Base-by-base conservation (phyloP, 2,797 vertebrate genomes). In the Cuculus canorus region DNA sequence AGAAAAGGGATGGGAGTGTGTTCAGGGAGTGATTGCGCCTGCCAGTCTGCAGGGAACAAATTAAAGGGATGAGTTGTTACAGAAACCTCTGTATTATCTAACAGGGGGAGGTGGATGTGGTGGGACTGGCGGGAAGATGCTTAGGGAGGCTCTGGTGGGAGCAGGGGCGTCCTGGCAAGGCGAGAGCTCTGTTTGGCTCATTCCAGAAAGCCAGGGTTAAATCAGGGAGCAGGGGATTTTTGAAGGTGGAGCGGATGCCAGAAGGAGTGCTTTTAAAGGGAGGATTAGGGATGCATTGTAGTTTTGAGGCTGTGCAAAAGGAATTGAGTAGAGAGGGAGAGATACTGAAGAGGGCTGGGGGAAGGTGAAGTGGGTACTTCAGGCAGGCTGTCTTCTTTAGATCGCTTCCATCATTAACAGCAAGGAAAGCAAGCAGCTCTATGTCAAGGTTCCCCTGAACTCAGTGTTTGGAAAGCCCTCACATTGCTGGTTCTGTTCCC, bases 361-460 rank as follows among this genome's bases (percentile, higher is more conserved):
- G 47, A 64, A 37, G 59, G 47, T 56, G 47, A 48, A 41, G 56
- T 23, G 82, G 21, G 6, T 23, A 9, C 56, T 84, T 68, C 27
- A 1, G 27, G 41, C 48, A 45, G 43, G 28, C 65, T 88, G n/a
- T 35, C n/a, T 22, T 0, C 48, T 72, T 41, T n/a, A 27, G 21
- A 2, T 52, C 7, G 39, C 68, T 96, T 43, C 56, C 17, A 4
- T 45, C 17, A 23, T 73, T 33, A 66, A 45, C 13, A 48, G 50
- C 45, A 43, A 17, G 56, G 3, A 0, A 32, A 88, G 54, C n/a
- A 43, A 78, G 13, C n/a, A 45, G 54, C 18, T 1, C 0, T 12
- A 6, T 3, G 15, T 43, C 56, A 68, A 65, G 27, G 52, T 35
- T 86, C 57, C 39, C 35, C 37, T 61, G 39, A 80, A 23, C 3